phyloP scores from a whole-genome alignment of 2,113 vertebrate genomes.

The Sula dactylatra region DNA sequence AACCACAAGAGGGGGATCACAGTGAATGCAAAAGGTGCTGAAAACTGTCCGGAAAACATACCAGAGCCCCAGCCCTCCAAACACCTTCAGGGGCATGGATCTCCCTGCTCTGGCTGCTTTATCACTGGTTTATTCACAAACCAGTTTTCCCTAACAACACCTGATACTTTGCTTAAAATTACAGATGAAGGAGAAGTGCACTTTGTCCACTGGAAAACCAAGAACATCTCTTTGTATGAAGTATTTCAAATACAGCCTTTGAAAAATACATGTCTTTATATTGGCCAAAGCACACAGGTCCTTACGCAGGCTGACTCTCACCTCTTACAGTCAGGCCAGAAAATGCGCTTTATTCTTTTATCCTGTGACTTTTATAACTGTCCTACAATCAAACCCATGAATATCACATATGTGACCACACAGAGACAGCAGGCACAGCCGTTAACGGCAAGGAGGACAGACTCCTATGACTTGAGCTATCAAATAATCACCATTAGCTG shows the following conservation, averaged over 20 bases:
- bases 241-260: neutral
- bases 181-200: neutral
- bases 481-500: neutral
- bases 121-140: neutral
- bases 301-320: neutral
- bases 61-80: neutral
- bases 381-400: neutral
- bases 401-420: neutral
- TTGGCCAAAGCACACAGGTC: neutral
- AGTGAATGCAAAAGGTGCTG: neutral
- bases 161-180: neutral
- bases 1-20: slow-evolving; percentile 62
- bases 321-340: neutral
- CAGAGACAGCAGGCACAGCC: neutral
- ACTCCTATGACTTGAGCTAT: neutral
- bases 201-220: neutral
- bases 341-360: neutral
- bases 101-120: neutral
- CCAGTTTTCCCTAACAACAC: neutral
- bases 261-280: neutral
- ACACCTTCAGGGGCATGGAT: neutral
- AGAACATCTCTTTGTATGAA: neutral
- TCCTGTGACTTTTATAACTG: neutral
- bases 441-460: neutral
- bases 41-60: neutral